Evolutionary conservation across 2,888 invertebrate species (phyloP).

Genomic region (Pammene aurita): DNA sequence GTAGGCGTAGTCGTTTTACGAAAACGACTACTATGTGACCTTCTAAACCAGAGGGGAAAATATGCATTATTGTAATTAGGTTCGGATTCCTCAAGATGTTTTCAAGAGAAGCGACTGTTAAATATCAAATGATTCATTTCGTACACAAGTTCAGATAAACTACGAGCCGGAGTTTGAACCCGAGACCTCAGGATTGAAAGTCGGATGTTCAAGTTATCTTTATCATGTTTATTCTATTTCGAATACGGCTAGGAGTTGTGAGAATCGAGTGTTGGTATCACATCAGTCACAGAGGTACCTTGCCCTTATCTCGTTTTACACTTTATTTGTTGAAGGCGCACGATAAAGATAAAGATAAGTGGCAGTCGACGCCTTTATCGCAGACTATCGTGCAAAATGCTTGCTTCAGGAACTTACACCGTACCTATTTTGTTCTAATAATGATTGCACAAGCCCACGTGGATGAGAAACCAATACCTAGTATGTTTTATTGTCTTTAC

Average conservation of each 20-base stretch:
- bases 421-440: constrained; percentile 45
- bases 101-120: too few relatives aligned
- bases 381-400: constrained; percentile 71
- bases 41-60: too few relatives aligned
- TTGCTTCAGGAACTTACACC: constrained; percentile 65
- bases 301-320: constrained; percentile 77
- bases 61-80: too few relatives aligned
- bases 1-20: too few relatives aligned
- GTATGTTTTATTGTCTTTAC: not conserved
- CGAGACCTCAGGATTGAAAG: too few relatives aligned
- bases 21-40: too few relatives aligned
- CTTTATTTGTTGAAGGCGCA: constrained; percentile 80
- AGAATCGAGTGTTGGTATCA: constrained; percentile 48
- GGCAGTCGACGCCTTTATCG: constrained; percentile 74
- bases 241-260: constrained; percentile 6
- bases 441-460: constrained; percentile 34
- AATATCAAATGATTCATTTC: too few relatives aligned
- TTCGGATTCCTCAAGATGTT: too few relatives aligned
- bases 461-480: not conserved
- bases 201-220: not conserved
- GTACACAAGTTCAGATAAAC: too few relatives aligned
- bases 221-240: not conserved
- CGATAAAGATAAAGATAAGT: constrained; percentile 80
- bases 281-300: constrained; percentile 65
- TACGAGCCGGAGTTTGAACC: too few relatives aligned